phyloP scores from a whole-genome alignment of 2,797 vertebrate genomes.

The Xerus rutilus region DNA sequence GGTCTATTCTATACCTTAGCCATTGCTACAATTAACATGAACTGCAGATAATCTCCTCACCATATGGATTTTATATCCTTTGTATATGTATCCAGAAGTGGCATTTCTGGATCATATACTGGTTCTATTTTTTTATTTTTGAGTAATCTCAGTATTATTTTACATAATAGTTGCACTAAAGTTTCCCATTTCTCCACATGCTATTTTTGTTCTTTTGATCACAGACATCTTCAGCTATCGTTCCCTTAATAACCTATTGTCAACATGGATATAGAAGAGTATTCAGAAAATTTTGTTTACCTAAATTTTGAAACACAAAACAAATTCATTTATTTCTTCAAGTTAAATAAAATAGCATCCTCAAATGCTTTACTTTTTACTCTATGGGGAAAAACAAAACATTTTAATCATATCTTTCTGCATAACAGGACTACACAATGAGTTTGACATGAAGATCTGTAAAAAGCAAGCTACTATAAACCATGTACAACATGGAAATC shows the following conservation, averaged over 20 bases:
- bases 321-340: slow-evolving; percentile 23
- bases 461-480: slow-evolving; percentile 55
- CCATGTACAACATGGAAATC: slow-evolving; percentile 38
- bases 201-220: not conserved
- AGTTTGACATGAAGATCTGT: not conserved
- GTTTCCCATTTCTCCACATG: not conserved
- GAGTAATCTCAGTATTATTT: not conserved
- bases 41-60: not conserved
- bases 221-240: not conserved
- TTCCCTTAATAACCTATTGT: not conserved
- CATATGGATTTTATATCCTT: not conserved
- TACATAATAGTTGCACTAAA: not conserved
- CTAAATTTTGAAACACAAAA: not conserved
- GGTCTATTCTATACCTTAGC: not conserved
- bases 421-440: not conserved
- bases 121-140: not conserved
- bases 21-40: not conserved
- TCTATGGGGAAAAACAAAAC: not conserved
- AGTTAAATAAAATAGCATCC: not conserved
- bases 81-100: not conserved
- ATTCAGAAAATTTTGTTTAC: not conserved
- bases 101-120: not conserved
- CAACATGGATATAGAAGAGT: not conserved
- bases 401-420: not conserved
- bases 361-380: not conserved